Evolutionary conservation across 2,797 vertebrate species (phyloP).

Genomic region (Euphonia xanthogaster): DNA sequence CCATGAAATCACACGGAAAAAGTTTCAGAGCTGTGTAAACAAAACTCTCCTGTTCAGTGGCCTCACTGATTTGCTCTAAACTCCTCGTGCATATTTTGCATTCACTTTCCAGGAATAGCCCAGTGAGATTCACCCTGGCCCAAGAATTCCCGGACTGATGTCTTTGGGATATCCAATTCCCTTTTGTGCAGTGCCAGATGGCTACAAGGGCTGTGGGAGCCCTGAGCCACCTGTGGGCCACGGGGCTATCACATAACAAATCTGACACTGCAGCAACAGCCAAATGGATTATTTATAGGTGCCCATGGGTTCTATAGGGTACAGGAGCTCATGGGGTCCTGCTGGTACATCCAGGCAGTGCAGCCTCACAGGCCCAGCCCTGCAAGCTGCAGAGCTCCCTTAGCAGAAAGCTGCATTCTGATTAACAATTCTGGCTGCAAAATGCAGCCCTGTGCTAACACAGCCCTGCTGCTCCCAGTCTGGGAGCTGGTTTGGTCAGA

Average conservation of each 20-base stretch:
- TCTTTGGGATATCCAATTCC: neutral
- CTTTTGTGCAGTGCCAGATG: neutral
- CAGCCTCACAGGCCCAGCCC: neutral
- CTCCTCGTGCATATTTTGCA: neutral
- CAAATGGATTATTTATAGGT: neutral
- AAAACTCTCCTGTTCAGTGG: neutral
- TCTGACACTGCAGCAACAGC: neutral
- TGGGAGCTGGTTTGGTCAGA: neutral
- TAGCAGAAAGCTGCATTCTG: neutral
- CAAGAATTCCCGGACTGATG: neutral
- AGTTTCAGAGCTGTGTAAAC: neutral
- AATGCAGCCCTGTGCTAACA: neutral
- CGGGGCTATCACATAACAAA: neutral
- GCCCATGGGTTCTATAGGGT: neutral
- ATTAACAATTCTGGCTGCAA: neutral
- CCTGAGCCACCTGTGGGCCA: neutral
- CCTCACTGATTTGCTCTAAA: neutral
- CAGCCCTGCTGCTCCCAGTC: neutral
- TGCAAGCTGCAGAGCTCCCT: neutral
- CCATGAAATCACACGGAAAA: neutral
- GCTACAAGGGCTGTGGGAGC: neutral
- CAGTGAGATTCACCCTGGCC: neutral
- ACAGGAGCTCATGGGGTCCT: neutral
- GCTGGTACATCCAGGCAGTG: neutral
- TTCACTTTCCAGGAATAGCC: constrained; percentile 39